Evolutionary conservation across 2,888 invertebrate species (phyloP).

Genomic region (Craniophora ligustri): DNA sequence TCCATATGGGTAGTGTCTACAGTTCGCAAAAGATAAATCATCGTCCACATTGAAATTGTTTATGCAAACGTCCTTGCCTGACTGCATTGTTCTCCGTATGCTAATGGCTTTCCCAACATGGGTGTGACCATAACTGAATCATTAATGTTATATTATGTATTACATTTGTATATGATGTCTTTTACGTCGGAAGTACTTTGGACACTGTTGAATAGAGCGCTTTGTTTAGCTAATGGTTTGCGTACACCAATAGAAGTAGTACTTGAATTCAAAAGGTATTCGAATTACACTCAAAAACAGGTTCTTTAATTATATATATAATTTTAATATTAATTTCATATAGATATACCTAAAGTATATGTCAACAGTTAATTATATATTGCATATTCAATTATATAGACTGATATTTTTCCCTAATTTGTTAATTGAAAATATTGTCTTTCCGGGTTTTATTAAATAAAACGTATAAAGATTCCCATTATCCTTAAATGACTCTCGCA

Average conservation of each 20-base stretch:
- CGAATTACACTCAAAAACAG: too few relatives aligned
- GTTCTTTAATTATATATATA: too few relatives aligned
- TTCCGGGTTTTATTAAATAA: too few relatives aligned
- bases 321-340: too few relatives aligned
- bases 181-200: constrained; percentile 7
- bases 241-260: too few relatives aligned
- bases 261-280: too few relatives aligned
- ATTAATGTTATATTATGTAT: constrained; percentile 37
- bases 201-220: not conserved
- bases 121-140: constrained; percentile 48
- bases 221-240: constrained; percentile 10
- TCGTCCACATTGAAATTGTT: constrained; percentile 55
- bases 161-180: constrained; percentile 17
- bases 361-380: too few relatives aligned
- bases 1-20: constrained; percentile 29
- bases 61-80: constrained; percentile 67
- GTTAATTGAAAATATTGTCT: too few relatives aligned
- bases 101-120: constrained; percentile 61
- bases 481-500: not conserved
- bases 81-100: constrained; percentile 64
- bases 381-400: too few relatives aligned
- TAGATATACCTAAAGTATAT: too few relatives aligned
- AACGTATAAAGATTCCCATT: not conserved
- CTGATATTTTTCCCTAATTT: too few relatives aligned
- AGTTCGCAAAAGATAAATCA: constrained; percentile 53